These are phyloP conservation scores for Diabrotica virgifera DNA, from an alignment of 1,140 invertebrate species.

Conservation along the genomic window DNA sequence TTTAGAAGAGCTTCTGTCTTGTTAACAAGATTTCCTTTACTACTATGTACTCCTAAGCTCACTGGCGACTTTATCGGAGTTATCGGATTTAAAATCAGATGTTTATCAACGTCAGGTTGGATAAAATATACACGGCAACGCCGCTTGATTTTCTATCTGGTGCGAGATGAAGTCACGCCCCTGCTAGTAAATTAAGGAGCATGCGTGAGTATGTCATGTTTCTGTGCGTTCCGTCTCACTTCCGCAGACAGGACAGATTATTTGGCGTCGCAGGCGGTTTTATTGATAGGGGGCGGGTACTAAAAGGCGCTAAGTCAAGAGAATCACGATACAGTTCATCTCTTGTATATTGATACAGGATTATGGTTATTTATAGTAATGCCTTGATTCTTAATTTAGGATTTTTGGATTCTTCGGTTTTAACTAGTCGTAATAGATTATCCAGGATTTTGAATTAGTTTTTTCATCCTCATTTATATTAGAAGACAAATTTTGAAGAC, in stretches of 20 bases:
- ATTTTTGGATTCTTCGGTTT: slow-evolving; percentile 11
- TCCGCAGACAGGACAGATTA: slow-evolving; percentile 10
- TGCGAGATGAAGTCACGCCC: slow-evolving; percentile 34
- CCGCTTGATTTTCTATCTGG: slow-evolving; percentile 14
- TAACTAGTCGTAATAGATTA: not conserved
- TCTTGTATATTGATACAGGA: slow-evolving; percentile 41
- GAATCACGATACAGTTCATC: slow-evolving; percentile 33
- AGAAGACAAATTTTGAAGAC: no score
- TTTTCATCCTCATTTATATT: no score
- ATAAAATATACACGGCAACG: not conserved
- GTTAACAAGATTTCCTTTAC: no score
- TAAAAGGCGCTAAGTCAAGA: slow-evolving; percentile 46
- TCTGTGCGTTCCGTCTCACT: slow-evolving; percentile 28
- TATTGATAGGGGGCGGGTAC: slow-evolving; percentile 40
- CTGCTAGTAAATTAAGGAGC: slow-evolving; percentile 37
- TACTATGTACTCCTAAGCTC: no score
- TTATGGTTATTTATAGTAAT: slow-evolving; percentile 38
- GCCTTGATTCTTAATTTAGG: slow-evolving; percentile 39
- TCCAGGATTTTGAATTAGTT: no score
- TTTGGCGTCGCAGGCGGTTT: slow-evolving; percentile 26
- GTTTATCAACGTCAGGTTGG: no score
- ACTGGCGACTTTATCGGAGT: no score
- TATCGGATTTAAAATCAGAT: no score
- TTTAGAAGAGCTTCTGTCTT: no score
- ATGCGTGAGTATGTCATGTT: slow-evolving; percentile 40